A percentile compares a stretch with the other conserved stretches of the same genome.
Evolutionary conservation across 2,113 vertebrate species (phyloP).

Genomic region (Aegithalos caudatus): DNA sequence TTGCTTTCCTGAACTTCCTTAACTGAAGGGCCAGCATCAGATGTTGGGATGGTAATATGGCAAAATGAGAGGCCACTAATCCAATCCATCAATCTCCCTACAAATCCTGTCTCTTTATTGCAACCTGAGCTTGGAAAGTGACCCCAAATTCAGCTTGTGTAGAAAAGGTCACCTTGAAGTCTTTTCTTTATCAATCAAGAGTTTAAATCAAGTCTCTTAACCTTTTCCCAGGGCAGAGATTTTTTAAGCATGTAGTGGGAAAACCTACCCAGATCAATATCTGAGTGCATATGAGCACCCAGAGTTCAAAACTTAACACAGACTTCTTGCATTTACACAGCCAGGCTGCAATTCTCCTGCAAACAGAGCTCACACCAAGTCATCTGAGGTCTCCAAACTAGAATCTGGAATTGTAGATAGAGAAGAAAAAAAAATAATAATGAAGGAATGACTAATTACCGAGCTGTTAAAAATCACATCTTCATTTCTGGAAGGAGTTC

Average conservation of each 20-base stretch:
- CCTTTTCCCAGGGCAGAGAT: neutral
- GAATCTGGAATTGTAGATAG: neutral
- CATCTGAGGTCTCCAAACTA: neutral
- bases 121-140: neutral
- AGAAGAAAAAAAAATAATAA: neutral
- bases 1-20: neutral
- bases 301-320: neutral
- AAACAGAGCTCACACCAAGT: neutral
- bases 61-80: constrained; percentile 3
- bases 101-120: neutral
- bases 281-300: neutral
- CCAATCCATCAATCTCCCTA: neutral
- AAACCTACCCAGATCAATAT: neutral
- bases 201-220: constrained; percentile 25
- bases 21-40: neutral
- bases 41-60: neutral
- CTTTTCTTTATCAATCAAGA: constrained; percentile 39
- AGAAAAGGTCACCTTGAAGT: constrained; percentile 31
- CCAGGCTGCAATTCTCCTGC: neutral
- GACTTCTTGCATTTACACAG: neutral
- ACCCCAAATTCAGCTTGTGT: neutral
- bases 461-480: neutral
- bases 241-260: neutral
- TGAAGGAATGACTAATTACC: neutral
- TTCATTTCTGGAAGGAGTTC: neutral